Evolutionary conservation across 1,140 invertebrate genomes (phyloP).

Genomic region (Drosophila lacteicornis): DNA sequence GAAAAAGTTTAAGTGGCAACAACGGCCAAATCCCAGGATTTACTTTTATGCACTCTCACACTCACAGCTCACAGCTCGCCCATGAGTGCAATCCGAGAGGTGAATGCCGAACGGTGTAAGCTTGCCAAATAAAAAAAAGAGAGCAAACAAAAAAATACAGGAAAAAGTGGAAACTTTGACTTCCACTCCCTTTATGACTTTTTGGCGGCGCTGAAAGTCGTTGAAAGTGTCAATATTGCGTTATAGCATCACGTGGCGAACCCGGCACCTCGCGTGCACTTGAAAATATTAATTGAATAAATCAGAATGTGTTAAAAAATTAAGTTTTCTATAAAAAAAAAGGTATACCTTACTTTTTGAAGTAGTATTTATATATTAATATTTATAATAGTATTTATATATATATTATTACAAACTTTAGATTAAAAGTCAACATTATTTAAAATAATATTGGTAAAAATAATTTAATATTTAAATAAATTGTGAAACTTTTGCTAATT

Average conservation of each 20-base stretch:
- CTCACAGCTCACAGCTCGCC: conserved; percentile 26
- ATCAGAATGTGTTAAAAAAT: too few relatives aligned
- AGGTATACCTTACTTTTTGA: not conserved
- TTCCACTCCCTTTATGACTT: conserved; percentile 78
- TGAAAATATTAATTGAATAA: not conserved
- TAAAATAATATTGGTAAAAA: not conserved
- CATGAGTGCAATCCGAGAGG: conserved; percentile 72
- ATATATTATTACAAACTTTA: not conserved
- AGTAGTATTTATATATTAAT: too few relatives aligned
- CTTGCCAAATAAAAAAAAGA: conserved; percentile 25
- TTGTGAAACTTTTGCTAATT: too few relatives aligned
- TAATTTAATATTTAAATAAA: too few relatives aligned
- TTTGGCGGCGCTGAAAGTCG: conserved; percentile 75
- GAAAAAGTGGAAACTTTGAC: conserved; percentile 55
- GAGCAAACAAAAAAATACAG: not conserved
- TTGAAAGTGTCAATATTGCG: conserved; percentile 84
- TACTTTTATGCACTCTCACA: conserved; percentile 73
- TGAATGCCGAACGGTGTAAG: conserved; percentile 47
- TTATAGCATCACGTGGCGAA: conserved; percentile 72
- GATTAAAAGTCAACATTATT: not conserved
- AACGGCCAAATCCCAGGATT: conserved; percentile 79
- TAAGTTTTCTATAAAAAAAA: not conserved
- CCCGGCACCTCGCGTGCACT: conserved; percentile 21
- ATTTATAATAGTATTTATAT: too few relatives aligned
- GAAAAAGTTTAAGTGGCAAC: conserved; percentile 84